Conservation (phyloP, 2,797 vertebrate genomes). For the Heterohyrax brucei region DNA sequence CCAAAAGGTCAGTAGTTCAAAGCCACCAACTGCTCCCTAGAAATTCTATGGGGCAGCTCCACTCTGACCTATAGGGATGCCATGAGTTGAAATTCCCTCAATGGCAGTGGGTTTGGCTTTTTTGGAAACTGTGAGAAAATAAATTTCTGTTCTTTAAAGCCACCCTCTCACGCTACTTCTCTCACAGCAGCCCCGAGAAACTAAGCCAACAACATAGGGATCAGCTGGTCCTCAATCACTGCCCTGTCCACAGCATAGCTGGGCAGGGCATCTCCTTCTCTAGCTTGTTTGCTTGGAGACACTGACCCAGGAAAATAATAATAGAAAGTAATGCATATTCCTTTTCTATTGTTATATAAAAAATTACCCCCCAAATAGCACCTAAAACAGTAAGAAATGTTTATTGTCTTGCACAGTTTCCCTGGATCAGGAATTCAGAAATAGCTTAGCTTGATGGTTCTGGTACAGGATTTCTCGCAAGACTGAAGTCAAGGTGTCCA, state of each 20-base stretch:
- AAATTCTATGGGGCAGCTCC: too few relatives aligned
- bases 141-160: too few relatives aligned
- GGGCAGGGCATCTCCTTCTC: not conserved
- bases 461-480: not conserved
- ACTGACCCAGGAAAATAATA: conserved; percentile 33
- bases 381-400: not conserved
- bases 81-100: too few relatives aligned
- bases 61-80: too few relatives aligned
- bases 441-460: not conserved
- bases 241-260: not conserved
- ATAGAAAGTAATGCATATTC: not conserved
- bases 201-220: not conserved
- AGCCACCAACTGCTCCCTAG: too few relatives aligned
- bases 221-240: not conserved
- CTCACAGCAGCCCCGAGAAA: too few relatives aligned
- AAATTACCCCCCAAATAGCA: not conserved
- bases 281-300: not conserved
- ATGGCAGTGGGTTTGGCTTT: too few relatives aligned
- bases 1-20: too few relatives aligned
- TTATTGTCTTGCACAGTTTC: not conserved
- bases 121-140: too few relatives aligned
- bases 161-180: too few relatives aligned
- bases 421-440: too few relatives aligned
- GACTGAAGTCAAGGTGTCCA: not conserved
- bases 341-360: not conserved